Percentiles rank a stretch among this genome's conserved stretches.
phyloP scores from a whole-genome alignment of 2,888 invertebrate species.

The Xestia rhomboidea region DNA sequence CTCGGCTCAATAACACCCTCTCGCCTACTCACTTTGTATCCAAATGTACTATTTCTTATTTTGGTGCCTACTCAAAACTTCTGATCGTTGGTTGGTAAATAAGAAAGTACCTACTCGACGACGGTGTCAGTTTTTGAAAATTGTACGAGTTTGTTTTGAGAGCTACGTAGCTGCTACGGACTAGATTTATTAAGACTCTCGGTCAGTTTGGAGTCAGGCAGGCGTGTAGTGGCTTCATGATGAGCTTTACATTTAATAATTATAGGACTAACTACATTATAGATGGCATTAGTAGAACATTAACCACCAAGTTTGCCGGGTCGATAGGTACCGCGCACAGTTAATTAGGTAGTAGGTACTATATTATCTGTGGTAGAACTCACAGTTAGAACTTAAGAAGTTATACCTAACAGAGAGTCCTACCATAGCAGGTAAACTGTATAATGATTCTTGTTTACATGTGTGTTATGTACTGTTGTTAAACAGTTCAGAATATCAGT shows the following conservation, averaged over 20 bases:
- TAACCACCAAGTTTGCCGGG: neutral
- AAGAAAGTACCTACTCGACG: no score
- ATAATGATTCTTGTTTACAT: no score
- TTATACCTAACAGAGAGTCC: neutral
- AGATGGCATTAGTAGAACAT: neutral
- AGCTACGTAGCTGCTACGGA: no score
- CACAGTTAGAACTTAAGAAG: neutral
- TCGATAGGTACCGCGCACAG: neutral
- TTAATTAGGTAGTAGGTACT: no score
- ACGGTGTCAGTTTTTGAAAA: neutral
- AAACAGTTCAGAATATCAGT: neutral
- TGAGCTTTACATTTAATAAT: neutral
- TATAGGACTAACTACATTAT: neutral
- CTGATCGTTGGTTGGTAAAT: neutral
- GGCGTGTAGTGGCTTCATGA: neutral
- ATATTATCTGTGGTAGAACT: no score
- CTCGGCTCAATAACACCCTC: no score
- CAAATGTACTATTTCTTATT: no score
- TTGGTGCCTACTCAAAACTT: neutral
- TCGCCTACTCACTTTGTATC: no score
- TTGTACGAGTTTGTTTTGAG: neutral
- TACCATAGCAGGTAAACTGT: neutral
- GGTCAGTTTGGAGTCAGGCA: neutral
- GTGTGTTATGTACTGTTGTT: no score
- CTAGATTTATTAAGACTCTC: neutral